Evolutionary conservation across 2,113 vertebrate genomes (phyloP).

Genomic region (Phasianus colchicus): DNA sequence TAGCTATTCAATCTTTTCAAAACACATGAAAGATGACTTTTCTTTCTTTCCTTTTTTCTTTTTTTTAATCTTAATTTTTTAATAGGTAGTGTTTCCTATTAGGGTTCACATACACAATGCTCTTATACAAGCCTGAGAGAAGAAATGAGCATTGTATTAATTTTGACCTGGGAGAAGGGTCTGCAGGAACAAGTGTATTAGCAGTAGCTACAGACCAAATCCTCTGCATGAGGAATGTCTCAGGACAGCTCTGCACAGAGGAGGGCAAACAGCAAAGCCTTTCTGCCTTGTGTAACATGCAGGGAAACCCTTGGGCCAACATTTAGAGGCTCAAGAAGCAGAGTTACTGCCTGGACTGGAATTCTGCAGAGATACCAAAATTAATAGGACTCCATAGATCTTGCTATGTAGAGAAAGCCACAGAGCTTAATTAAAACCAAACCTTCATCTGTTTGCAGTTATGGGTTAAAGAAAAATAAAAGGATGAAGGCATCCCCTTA

Average conservation of each 20-base stretch:
- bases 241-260: background rate
- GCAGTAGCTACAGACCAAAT: background rate
- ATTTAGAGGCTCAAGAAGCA: background rate
- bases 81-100: background rate
- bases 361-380: background rate
- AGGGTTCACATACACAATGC: background rate
- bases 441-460: background rate
- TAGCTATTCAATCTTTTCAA: conserved; percentile 43
- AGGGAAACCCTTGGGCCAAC: background rate
- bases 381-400: background rate
- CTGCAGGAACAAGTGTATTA: background rate
- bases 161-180: background rate
- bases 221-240: background rate
- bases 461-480: background rate
- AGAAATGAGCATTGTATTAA: background rate
- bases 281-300: background rate
- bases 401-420: background rate
- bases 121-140: background rate
- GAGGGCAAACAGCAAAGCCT: background rate
- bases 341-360: background rate
- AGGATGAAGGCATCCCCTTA: background rate
- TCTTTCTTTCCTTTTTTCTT: no score
- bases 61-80: background rate
- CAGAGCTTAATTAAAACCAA: conserved; percentile 7
- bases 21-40: background rate